A percentile compares a stretch with the other conserved stretches of the same genome.
These are phyloP conservation scores for Drosophila yakuba DNA, from an alignment of 1,140 invertebrate genomes.

Conservation along the genomic window DNA sequence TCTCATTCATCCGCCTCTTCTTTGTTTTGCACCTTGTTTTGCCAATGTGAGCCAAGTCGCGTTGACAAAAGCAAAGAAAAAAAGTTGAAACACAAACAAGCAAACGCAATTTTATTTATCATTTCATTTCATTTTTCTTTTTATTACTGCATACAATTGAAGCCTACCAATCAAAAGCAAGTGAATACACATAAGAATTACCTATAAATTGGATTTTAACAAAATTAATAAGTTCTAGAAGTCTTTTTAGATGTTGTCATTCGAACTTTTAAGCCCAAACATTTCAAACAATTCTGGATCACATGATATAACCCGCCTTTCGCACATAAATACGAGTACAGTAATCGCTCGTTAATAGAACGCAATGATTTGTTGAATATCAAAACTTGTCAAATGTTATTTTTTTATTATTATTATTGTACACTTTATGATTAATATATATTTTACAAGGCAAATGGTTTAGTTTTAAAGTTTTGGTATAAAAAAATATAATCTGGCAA, in stretches of 20 bases:
- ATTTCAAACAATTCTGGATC: constrained; percentile 20
- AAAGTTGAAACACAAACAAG: constrained; percentile 4
- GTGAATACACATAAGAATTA: too few species aligned
- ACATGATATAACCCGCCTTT: constrained; percentile 2
- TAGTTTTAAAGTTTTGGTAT: background rate
- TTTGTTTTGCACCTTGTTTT: constrained; percentile 13
- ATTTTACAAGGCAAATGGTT: too few species aligned
- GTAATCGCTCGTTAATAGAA: background rate
- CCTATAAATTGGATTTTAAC: background rate
- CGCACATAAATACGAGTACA: background rate
- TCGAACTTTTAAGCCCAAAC: constrained; percentile 2
- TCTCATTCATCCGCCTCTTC: constrained; percentile 9
- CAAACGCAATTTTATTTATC: constrained; percentile 25
- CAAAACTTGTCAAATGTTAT: too few species aligned
- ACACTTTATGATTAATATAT: too few species aligned
- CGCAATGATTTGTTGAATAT: too few species aligned
- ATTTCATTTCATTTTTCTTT: constrained; percentile 10
- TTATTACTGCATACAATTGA: constrained; percentile 3
- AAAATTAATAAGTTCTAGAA: background rate
- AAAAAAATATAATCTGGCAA: too few species aligned
- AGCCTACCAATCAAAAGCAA: background rate
- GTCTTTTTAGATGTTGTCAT: background rate
- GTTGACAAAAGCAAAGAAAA: constrained; percentile 19
- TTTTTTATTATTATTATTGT: too few species aligned
- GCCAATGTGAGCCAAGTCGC: constrained; percentile 27